Evolutionary conservation across 2,888 invertebrate genomes (phyloP), one percentile per base, ranked within the genome.

Genomic region (Cephus nigrinus): DNA sequence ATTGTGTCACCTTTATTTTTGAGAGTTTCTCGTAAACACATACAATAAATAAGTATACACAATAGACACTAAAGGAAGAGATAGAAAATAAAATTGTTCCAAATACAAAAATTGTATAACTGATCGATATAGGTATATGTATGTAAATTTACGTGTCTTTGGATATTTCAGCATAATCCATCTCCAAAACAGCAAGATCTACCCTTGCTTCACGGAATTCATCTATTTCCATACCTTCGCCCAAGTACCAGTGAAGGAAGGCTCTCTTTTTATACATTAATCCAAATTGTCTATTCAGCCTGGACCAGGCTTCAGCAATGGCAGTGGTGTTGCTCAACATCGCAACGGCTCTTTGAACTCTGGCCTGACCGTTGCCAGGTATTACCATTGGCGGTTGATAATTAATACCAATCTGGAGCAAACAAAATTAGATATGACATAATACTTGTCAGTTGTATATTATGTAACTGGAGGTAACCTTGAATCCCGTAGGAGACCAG

Each of bases 291-390:
- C 93, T 93, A 88, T 94, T 93, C 31, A 94, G 91, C 81, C 94
- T 92, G 72, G 93, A 92, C 94, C 94, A 94, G 33, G 94, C 94
- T 82, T 93, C 93, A 36, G 93, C 93, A 83, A 94, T 94, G 80
- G 94, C 93, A 11, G 94, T 94, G 33, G 94, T 94, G 90, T 94
- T 94, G 85, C 93, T 93, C 81, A 94, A 88, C 93, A 94, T 94
- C 89, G 94, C 94, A 34, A 94, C 93, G 40, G 94, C 93, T 71
- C 94, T 91, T 68, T 92, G 92, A 15, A 93, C 93, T 86, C 92
- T 92, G 75, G 93, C 93, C 81, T 92, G 85, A 84, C 92, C 92
- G n/a, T 90, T 91, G 11, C 91, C 90, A 2, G 93, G 93, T 30
- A 93, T 92, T 55, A 91, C 92, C 32, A 93, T 93, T 5, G 94